A percentile compares a stretch with the other conserved stretches of the same genome.
Evolutionary conservation across 2,888 invertebrate genomes (phyloP).

Genomic region (Latrodectus hesperus): DNA sequence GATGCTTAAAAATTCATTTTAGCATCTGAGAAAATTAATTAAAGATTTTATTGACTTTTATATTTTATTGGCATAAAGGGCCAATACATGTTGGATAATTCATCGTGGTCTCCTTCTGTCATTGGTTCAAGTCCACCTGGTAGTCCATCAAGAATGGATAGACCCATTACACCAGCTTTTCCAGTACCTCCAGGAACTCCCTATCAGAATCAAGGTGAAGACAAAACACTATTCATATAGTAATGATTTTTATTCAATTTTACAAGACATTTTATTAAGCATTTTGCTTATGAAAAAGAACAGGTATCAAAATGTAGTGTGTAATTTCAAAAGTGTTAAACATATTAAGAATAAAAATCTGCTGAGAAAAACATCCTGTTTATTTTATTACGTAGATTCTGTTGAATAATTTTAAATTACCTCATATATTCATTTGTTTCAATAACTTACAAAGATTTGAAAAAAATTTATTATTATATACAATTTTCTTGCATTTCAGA

Average conservation of each 20-base stretch:
- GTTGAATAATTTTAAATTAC: not conserved
- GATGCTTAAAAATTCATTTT: too few relatives aligned
- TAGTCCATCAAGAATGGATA: slow-evolving; percentile 68
- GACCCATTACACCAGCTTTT: slow-evolving; percentile 92
- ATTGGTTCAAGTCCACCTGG: slow-evolving; percentile 69
- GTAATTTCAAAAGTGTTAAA: too few relatives aligned
- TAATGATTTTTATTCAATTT: too few relatives aligned
- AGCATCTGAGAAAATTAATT: too few relatives aligned
- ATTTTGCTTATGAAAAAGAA: too few relatives aligned
- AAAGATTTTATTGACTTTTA: too few relatives aligned
- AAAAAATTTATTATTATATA: too few relatives aligned
- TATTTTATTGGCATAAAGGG: slow-evolving; percentile 3
- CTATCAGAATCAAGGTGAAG: slow-evolving; percentile 82
- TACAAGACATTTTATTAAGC: too few relatives aligned
- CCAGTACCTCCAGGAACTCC: slow-evolving; percentile 93
- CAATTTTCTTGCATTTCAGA: slow-evolving; percentile 33
- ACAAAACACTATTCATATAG: not conserved
- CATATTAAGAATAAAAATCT: too few relatives aligned
- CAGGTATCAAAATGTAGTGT: too few relatives aligned
- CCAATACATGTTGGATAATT: slow-evolving; percentile 23
- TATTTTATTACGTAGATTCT: not conserved
- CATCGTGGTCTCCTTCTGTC: slow-evolving; percentile 70
- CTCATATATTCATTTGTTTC: not conserved
- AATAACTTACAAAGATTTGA: too few relatives aligned
- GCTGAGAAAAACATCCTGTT: not conserved